Evolutionary conservation across 1,140 invertebrate species (phyloP).

Genomic region (Drosophila ercepeae): DNA sequence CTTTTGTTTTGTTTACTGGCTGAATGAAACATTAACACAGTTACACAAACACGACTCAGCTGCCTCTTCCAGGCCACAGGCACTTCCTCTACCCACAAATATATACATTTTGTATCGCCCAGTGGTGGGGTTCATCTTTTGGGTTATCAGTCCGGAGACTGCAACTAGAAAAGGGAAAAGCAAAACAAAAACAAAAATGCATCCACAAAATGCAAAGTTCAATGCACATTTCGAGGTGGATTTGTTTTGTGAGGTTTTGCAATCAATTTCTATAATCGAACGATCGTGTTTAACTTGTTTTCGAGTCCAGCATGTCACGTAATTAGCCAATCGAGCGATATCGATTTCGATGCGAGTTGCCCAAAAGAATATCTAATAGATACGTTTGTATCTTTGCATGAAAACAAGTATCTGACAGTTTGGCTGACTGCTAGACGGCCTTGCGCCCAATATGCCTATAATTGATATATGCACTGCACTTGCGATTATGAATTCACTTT

Average conservation of each 20-base stretch:
- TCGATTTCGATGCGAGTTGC: constrained; percentile 24
- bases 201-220: constrained; percentile 59
- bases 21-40: constrained; percentile 47
- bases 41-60: constrained; percentile 27
- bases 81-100: constrained; percentile 1
- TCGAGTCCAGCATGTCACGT: constrained; percentile 72
- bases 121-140: constrained; percentile 30
- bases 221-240: constrained; percentile 78
- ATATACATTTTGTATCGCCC: neutral
- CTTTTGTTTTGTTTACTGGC: constrained; percentile 65
- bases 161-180: constrained; percentile 29
- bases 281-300: constrained; percentile 69
- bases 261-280: constrained; percentile 48
- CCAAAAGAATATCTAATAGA: constrained; percentile 49
- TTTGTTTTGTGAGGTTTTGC: constrained; percentile 50
- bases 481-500: constrained; percentile 18
- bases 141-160: constrained; percentile 26
- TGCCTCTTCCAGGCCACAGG: constrained; percentile 10
- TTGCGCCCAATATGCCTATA: constrained; percentile 63
- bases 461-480: constrained; percentile 53
- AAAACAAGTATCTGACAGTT: constrained; percentile 32
- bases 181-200: constrained; percentile 17
- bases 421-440: constrained; percentile 48
- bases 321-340: constrained; percentile 54
- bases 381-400: constrained; percentile 21